Conservation (phyloP, 2,888 invertebrate genomes). For the Lissonota sp. region DNA sequence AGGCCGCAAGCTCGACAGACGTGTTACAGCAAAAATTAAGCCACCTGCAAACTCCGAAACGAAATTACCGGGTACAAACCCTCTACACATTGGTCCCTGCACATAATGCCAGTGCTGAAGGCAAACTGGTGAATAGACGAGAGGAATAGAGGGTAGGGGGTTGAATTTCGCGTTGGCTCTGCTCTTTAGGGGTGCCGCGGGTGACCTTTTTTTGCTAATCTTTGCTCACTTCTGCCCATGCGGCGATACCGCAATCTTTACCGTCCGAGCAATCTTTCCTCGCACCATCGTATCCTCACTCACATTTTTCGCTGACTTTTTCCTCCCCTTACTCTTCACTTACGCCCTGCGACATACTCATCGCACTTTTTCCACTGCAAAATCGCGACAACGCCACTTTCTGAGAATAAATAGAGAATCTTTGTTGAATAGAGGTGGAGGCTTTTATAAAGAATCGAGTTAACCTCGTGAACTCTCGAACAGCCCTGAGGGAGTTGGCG, state of each 20-base stretch:
- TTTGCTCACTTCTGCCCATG: slow-evolving; percentile 52
- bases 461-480: no score
- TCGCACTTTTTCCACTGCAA: background rate
- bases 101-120: slow-evolving; percentile 22
- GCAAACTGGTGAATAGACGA: slow-evolving; percentile 5
- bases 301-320: slow-evolving; percentile 26
- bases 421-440: no score
- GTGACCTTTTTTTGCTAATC: slow-evolving; percentile 62
- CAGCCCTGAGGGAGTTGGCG: no score
- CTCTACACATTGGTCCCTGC: no score
- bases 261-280: slow-evolving; percentile 59
- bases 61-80: slow-evolving; percentile 67
- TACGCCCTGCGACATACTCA: background rate
- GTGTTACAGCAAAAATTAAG: slow-evolving; percentile 83
- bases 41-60: slow-evolving; percentile 77
- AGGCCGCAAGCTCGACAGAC: slow-evolving; percentile 73
- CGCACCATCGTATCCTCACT: slow-evolving; percentile 1
- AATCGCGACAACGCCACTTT: background rate
- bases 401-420: no score
- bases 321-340: background rate
- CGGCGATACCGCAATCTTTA: slow-evolving; percentile 62
- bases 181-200: slow-evolving; percentile 37
- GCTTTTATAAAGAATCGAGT: no score
- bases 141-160: background rate
- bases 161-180: background rate